These are phyloP conservation scores for Anguilla megastoma DNA, from an alignment of 2,797 vertebrate species.

Conservation along the genomic window DNA sequence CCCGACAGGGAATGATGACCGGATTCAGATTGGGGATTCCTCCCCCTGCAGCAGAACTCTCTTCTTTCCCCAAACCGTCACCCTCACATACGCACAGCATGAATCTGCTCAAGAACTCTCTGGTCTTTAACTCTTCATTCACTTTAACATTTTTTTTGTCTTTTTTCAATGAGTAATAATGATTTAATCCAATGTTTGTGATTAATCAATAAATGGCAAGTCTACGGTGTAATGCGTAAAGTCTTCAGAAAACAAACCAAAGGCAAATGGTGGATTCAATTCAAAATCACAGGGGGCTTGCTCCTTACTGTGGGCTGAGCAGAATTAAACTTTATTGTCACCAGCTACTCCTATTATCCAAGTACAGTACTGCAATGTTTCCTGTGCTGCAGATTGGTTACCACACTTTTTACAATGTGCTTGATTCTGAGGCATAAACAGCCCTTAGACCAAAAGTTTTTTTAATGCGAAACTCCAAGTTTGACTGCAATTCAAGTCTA, in stretches of 20 bases:
- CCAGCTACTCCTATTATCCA: not conserved
- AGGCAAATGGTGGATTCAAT: not conserved
- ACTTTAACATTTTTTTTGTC: not conserved
- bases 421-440: not conserved
- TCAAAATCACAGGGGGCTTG: not conserved
- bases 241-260: not conserved
- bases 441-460: not conserved
- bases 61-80: not conserved
- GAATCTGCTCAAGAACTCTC: not conserved
- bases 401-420: not conserved
- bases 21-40: not conserved
- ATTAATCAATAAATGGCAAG: not conserved
- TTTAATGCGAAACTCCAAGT: not conserved
- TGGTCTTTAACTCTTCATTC: not conserved
- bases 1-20: not conserved
- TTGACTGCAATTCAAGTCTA: not conserved
- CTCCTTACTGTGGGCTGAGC: not conserved
- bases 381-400: not conserved
- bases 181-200: not conserved
- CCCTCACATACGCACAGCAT: not conserved
- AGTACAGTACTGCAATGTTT: not conserved
- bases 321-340: not conserved
- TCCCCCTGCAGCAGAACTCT: not conserved
- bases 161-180: not conserved
- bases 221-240: not conserved